Evolutionary conservation across 2,888 invertebrate species (phyloP), one percentile per base, ranked within the genome.

Genomic region (Glaucopsyche alexis): DNA sequence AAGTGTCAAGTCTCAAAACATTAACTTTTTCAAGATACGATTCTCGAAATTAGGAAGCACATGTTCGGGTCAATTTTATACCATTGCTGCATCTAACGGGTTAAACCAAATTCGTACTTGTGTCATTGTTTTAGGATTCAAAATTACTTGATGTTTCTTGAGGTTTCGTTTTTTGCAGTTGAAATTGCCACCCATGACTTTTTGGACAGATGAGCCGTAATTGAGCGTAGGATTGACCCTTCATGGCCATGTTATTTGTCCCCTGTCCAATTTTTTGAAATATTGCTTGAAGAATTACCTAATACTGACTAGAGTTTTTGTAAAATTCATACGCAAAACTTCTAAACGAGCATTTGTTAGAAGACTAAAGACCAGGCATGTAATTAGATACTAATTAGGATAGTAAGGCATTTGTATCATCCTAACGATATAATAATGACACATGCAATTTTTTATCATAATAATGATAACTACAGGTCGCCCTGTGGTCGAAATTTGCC

Each of bases 1-100:
- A 60, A 60, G 60, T 60, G 60, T 60, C 60, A 60, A 60, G 60
- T 60, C 60, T 60, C 29, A 60, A 16, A 55, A 14, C 29, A 60
- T 60, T 29, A 38, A 60, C 14, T 60, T 60, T 60, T 38, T 7
- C 29, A 1, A 55, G 55, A 13, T 7, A 29, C 29, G 47, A 47
- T 60, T 60, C 60, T 60, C 7, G 14, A 14, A 38, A 60, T 60
- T 29, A 60, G 60, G 13, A 60, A 14, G 60, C 60, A 60, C 60
- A 60, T 60, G 60, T 60, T 60, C 16, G 60, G 55, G 60, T 60
- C 13, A 60, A 38, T 13, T 60, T 14, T 38, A 38, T 19, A 55
- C 55, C 55, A 55, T 55, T 19, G 5, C 8, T 55, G 55, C 29
- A 38, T 60, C 5, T 60, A 19, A 60, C 29, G 19, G 13, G 29